Evolutionary conservation across 2,888 invertebrate species (phyloP), one percentile per base, ranked within the genome.

Genomic region (Margaritifera margaritifera): DNA sequence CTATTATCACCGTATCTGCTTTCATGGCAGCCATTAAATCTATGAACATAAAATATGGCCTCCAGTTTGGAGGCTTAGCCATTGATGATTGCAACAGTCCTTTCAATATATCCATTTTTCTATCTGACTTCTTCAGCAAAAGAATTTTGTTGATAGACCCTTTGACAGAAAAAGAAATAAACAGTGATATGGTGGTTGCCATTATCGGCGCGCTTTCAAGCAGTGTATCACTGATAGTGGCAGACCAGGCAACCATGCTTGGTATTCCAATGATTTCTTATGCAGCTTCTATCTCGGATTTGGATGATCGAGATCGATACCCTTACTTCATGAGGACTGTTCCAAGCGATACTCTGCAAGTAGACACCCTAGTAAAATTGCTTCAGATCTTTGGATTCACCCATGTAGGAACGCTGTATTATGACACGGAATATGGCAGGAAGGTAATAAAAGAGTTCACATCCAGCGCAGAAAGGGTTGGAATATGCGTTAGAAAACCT

Each of bases 181-280:
- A 80, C 57, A 73, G 78, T 59, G 69, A 72, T 42, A 75, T 75
- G 25, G 78, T 83, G 2, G 67, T 81, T 42, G 91, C 92, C 5
- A 90, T 92, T 8, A 89, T 92, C 59, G 92, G 92, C 1, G 91
- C 91, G 0, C 91, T 92, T 71, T 91, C 82, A 6, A 82, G 82
- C 60, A 75, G 78, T 3, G 83, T 84, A 2, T 70, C 83, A 1
- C 62, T 78, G 42, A 60, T 77, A 18, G 57, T 84, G 1, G 83
- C 80, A 22, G 78, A 83, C 59, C 55, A 78, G 15, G 64, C 82
- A 27, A 82, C 73, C 4, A 65, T 72, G 22, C 62, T 80, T 4
- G 64, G 69, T n/a, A 62, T 82, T 6, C 83, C 83, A 1, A 76
- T 82, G 71, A 73, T 85, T 42, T 84, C 83, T 6, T 83, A 81